phyloP scores from a whole-genome alignment of 1,140 invertebrate species.

The Plectus sambesii region DNA sequence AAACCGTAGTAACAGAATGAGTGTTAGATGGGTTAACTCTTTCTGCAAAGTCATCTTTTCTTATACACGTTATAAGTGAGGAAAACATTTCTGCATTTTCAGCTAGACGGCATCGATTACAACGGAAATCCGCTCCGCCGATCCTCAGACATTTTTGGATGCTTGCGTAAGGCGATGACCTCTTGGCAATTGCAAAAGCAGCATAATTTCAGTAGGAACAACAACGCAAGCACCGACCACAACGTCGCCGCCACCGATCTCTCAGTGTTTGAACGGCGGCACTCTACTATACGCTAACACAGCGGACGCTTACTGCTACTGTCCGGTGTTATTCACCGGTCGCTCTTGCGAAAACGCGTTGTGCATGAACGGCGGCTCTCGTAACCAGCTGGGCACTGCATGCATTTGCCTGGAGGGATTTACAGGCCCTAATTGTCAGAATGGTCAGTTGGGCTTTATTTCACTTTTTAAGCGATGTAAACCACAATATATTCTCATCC shows the following conservation, averaged over 20 bases:
- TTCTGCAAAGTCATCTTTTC: too few species aligned
- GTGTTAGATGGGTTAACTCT: too few species aligned
- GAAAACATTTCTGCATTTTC: too few species aligned
- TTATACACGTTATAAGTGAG: too few species aligned
- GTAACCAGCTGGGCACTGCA: slow-evolving; percentile 5
- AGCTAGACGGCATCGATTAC: slow-evolving; percentile 26
- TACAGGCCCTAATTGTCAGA: slow-evolving; percentile 21
- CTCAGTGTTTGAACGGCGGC: slow-evolving; percentile 21
- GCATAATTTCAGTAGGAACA: slow-evolving; percentile 12
- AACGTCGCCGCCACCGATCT: slow-evolving; percentile 15
- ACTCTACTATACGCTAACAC: slow-evolving; percentile 9
- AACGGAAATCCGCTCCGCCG: slow-evolving; percentile 22
- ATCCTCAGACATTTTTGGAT: slow-evolving; percentile 17
- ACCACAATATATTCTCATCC: too few species aligned
- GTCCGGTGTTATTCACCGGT: slow-evolving; percentile 22
- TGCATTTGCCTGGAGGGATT: slow-evolving; percentile 22
- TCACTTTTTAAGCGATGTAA: too few species aligned
- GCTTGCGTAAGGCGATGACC: slow-evolving; percentile 18
- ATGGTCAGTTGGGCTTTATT: slow-evolving; percentile 14
- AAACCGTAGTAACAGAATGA: too few species aligned
- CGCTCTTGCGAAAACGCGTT: slow-evolving; percentile 17
- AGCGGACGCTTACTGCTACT: slow-evolving; percentile 20
- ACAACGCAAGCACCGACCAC: slow-evolving; percentile 12
- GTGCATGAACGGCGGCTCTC: slow-evolving; percentile 29
- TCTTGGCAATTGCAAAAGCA: not conserved